A percentile compares a stretch with the other conserved stretches of the same genome.
Evolutionary conservation across 2,797 vertebrate genomes (phyloP).

Genomic region (Perodicticus potto): DNA sequence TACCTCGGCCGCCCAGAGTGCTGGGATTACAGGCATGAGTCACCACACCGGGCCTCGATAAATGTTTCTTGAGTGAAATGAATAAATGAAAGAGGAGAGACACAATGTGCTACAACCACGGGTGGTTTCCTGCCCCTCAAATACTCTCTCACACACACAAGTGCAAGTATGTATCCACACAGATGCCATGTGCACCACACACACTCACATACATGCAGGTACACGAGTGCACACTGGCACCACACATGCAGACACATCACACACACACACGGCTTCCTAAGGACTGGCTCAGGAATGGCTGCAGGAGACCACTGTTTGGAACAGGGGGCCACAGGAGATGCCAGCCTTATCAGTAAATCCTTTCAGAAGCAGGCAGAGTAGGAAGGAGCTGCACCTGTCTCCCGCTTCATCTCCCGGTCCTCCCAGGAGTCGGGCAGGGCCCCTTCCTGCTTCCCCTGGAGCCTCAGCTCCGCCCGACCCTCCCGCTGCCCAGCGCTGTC

Average conservation of each 20-base stretch:
- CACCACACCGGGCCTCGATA: neutral
- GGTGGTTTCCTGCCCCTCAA: neutral
- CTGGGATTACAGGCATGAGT: no score
- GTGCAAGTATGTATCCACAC: neutral
- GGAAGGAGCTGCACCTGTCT: neutral
- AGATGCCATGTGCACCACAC: neutral
- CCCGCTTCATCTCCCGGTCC: accelerated
- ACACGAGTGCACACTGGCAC: neutral
- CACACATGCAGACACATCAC: neutral
- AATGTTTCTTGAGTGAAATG: neutral
- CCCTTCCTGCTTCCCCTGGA: neutral
- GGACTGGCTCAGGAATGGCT: neutral
- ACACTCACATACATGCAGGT: no score
- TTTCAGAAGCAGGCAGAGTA: neutral
- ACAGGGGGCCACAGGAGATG: neutral
- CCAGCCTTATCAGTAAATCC: neutral
- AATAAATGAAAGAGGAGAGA: neutral
- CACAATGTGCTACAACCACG: neutral
- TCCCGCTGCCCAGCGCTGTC: neutral
- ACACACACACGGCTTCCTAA: neutral
- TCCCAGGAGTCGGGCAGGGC: neutral
- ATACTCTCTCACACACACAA: neutral
- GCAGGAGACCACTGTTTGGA: neutral
- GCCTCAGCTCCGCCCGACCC: neutral
- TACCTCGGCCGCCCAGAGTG: no score